A percentile compares a stretch with the other conserved stretches of the same genome.
Evolutionary conservation across 2,797 vertebrate genomes (phyloP).

Genomic region (Sebastes kiyomatsui): DNA sequence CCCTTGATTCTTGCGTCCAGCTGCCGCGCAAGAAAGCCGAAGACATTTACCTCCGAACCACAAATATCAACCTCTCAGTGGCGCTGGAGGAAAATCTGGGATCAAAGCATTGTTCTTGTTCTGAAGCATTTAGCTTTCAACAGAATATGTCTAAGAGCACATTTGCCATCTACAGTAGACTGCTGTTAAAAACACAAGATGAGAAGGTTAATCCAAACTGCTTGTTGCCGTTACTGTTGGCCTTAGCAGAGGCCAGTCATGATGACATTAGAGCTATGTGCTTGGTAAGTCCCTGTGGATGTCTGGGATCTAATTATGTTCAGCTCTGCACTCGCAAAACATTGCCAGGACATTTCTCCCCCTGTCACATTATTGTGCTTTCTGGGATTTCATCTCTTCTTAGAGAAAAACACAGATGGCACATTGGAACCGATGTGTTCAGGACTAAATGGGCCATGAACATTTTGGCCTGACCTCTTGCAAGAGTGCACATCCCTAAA

Average conservation of each 20-base stretch:
- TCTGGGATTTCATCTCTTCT: conserved; percentile 69
- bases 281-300: conserved; percentile 52
- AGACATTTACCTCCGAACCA: neutral
- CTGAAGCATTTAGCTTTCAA: neutral
- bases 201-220: conserved; percentile 30
- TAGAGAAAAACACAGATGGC: conserved; percentile 76
- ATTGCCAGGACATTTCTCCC: conserved; percentile 54
- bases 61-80: neutral
- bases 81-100: neutral
- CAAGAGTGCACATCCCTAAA: conserved; percentile 39
- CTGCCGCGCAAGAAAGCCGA: no score
- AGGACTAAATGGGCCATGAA: conserved; percentile 77
- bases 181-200: conserved; percentile 19
- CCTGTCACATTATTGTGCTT: conserved; percentile 64
- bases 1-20: no score
- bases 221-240: conserved; percentile 50
- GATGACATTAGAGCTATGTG: conserved; percentile 63
- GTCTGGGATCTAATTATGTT: conserved; percentile 69
- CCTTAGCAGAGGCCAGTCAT: conserved; percentile 38
- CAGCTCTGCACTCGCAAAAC: conserved; percentile 56
- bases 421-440: conserved; percentile 70
- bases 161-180: neutral
- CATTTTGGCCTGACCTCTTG: conserved; percentile 64
- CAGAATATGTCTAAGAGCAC: neutral
- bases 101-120: neutral